Conservation (phyloP, 1,140 invertebrate genomes). For the Bemisia tabaci region DNA sequence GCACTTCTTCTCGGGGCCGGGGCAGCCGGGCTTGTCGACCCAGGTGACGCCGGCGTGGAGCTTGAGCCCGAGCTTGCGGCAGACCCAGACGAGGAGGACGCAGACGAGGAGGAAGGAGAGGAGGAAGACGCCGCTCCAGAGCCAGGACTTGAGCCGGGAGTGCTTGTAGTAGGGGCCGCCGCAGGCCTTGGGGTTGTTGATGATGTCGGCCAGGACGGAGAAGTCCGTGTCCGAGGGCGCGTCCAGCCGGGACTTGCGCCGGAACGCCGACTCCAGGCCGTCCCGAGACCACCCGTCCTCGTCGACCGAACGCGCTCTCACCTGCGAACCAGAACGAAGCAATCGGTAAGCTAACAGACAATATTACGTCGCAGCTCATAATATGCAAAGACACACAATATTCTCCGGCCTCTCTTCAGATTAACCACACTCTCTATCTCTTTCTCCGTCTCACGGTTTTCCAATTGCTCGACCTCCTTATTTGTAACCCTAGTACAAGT, state of each 20-base stretch:
- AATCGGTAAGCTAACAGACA: not conserved
- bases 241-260: not conserved
- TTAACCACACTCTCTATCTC: too few species aligned
- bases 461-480: too few species aligned
- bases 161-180: not conserved
- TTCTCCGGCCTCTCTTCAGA: too few species aligned
- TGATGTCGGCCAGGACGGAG: not conserved
- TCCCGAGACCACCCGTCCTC: not conserved
- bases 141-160: not conserved
- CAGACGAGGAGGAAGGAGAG: not conserved
- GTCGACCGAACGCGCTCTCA: not conserved
- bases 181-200: not conserved
- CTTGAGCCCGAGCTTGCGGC: not conserved
- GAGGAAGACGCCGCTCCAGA: not conserved
- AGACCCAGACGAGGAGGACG: not conserved
- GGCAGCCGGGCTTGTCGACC: not conserved
- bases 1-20: too few species aligned
- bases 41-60: not conserved
- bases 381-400: not conserved
- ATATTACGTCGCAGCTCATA: not conserved
- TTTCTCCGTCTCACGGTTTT: too few species aligned
- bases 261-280: not conserved
- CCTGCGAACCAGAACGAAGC: not conserved
- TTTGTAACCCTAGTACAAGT: too few species aligned
- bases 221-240: not conserved